Evolutionary conservation across 1,140 invertebrate genomes (phyloP), one percentile per base, ranked within the genome.

Genomic region (Drosophila murphyi): DNA sequence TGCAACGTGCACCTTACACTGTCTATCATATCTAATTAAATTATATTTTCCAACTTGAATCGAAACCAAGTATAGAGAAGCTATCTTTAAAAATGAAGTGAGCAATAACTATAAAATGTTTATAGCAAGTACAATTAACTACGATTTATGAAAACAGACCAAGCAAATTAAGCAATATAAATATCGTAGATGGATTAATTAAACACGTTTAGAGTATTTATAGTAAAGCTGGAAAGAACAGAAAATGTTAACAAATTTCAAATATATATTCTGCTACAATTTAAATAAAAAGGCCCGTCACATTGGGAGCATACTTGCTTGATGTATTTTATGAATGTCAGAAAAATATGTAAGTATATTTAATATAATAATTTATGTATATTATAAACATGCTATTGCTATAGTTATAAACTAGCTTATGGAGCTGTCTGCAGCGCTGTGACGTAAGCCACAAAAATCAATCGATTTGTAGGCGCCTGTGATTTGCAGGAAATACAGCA

Each of bases 251-350:
- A 62, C 50, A 73, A 74, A 70, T 62, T 47, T 70, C 51, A 59
- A 63, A 64, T 68, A 76, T 83, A 83, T 89, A 87, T 89, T 83
- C 73, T 89, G 77, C 60, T 78, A 89, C 69, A 74, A 59, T 77
- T 72, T 69, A 54, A 82, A 87, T 88, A 87, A 79, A 83, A 62
- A 63, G 32, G 68, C 4, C 32, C 54, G 2, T 55, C 37, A 60
- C 12, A 68, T 43, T 70, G 70, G 71, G 47, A 75, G 48, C 57
- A 41, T 31, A 67, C 12, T 47, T 29, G 3, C 50, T 43, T 41
- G 34, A 55, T 55, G 41, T 51, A 63, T 67, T 82, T 37, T 73
- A 64, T 34, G 31, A 65, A 82, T 50, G 2, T 10, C 20, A 47
- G 76, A 57, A 41, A 72, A 73, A 54, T 35, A 5, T 34, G 34